Evolutionary conservation across 2,797 vertebrate genomes (phyloP), one percentile per base, ranked within the genome.

Genomic region (Sphenodon punctatus): DNA sequence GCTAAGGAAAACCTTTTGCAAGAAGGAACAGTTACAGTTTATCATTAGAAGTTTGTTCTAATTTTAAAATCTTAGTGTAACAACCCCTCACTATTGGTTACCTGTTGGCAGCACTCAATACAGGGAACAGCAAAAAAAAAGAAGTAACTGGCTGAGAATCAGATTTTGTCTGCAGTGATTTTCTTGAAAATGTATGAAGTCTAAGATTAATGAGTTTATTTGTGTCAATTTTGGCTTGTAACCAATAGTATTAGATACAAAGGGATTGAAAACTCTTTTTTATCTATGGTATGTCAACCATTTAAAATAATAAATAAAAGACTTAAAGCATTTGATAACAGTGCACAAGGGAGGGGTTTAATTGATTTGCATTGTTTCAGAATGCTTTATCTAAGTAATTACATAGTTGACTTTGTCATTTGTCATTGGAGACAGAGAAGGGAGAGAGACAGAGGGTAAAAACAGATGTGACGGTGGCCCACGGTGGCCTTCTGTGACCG

Each of bases 241-340:
- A 39, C 71, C 43, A 30, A 19, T 22, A 7, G 42, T 43, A 80
- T 48, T 72, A 64, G 48, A 78, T 76, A 42, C 32, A 58, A 53
- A 73, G 88, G 22, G 80, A 43, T 59, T 8, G 11, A 65, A 53
- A 42, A 25, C 19, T 38, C 67, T 61, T 92, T 88, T n/a, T n/a
- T n/a, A 86, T 90, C 89, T 78, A 4, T 60, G 79, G 65, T 17
- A 55, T 10, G 13, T 76, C 43, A 78, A 73, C 88, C 75, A 80
- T 83, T 59, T 30, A 16, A 64, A 78, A 88, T 46, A 51, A 73
- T 81, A 86, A 82, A 64, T 41, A 53, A 51, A 48, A 79, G 76
- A 72, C 78, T 74, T 88, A n/a, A 56, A 17, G 30, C 48, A 11
- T 45, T n/a, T n/a, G n/a, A n/a, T n/a, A n/a, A n/a, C n/a, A n/a